Evolutionary conservation across 2,797 vertebrate species (phyloP), one percentile per base, ranked within the genome.

Genomic region (Carapus acus): DNA sequence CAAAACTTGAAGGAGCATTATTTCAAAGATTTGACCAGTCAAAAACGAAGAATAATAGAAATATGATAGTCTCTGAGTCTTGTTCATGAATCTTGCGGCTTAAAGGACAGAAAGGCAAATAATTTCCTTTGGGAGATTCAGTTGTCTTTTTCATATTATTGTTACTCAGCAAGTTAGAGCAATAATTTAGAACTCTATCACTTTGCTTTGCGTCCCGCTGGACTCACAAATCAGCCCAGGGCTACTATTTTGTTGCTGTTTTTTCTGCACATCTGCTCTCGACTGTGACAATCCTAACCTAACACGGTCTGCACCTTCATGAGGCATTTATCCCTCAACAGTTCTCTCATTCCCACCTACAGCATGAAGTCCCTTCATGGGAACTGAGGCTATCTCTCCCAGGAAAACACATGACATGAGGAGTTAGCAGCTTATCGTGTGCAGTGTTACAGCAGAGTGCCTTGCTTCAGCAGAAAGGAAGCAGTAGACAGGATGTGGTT

Each of bases 401-500:
- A 23, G 54, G 45, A 52, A 59, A 73, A 37, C 16, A 17, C 4
- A 14, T 2, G n/a, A 13, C 19, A 51, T 40, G 24, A 36, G 54
- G 12, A n/a, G 24, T 21, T 1, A 43, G 31, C 52, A 48, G 40
- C 43, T 81, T 85, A 85, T 85, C 80, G 74, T 44, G 14, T 11
- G 21, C 13, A 22, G 2, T 40, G 31, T 11, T 58, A 61, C 50
- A 65, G 44, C 63, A 62, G 41, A 13, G 11, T 16, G 38, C 24
- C 49, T 65, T 62, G 48, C 56, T 63, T 58, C 54, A 75, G 62
- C 41, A 13, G 65, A 73, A 79, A 74, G 80, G 85, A 89, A 84
- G 77, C 66, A 43, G 44, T 49, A 54, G 53, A 13, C 84, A 90
- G 89, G 89, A 90, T 87, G 88, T 88, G 88, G 87, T 78, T 81